These are phyloP conservation scores for Acleris sparsana DNA, from an alignment of 2,888 invertebrate species.

Conservation along the genomic window DNA sequence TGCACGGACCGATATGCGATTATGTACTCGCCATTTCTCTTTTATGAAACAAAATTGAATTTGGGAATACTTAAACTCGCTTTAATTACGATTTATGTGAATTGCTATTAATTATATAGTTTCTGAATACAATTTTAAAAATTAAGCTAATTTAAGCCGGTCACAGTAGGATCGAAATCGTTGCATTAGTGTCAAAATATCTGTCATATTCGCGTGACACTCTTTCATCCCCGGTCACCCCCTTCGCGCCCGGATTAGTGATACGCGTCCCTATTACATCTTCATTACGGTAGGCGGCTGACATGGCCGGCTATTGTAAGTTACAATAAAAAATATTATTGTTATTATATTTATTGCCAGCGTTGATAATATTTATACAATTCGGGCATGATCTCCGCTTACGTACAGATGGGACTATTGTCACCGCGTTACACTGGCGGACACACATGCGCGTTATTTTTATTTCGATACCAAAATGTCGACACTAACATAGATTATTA, in stretches of 20 bases:
- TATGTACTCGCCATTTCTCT: constrained; percentile 17
- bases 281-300: constrained; percentile 82
- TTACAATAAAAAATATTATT: constrained; percentile 74
- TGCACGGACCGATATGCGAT: constrained; percentile 31
- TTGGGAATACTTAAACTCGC: too few relatives aligned
- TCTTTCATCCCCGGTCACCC: constrained; percentile 75
- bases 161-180: constrained; percentile 57
- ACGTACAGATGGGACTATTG: constrained; percentile 56
- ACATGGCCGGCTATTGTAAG: constrained; percentile 61
- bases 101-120: background rate
- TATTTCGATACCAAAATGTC: background rate
- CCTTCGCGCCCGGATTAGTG: constrained; percentile 77
- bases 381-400: constrained; percentile 68
- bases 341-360: constrained; percentile 71
- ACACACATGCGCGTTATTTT: constrained; percentile 35
- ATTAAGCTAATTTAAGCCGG: constrained; percentile 52
- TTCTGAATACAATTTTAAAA: background rate
- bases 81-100: too few relatives aligned
- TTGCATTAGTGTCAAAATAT: constrained; percentile 83
- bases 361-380: constrained; percentile 75
- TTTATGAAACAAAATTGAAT: constrained; percentile 11
- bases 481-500: background rate
- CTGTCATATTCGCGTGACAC: constrained; percentile 82
- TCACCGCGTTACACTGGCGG: constrained; percentile 42
- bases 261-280: constrained; percentile 79